Base-by-base conservation (phyloP, 2,113 vertebrate genomes). In the Onychostoma macrolepis region DNA sequence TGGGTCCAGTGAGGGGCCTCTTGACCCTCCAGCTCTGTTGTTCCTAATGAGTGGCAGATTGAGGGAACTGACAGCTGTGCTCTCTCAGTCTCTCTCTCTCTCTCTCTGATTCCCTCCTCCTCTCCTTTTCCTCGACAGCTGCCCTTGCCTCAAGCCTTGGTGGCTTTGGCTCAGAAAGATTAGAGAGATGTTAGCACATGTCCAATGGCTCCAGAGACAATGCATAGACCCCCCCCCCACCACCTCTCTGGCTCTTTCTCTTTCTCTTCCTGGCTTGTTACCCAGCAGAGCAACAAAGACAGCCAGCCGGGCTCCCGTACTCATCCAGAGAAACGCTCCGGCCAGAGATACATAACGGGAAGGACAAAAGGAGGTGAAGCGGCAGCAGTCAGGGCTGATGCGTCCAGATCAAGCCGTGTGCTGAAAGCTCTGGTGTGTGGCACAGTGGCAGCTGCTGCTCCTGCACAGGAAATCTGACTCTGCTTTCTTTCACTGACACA, bases 361-460 rank as follows among this genome's bases (percentile, higher is more conserved):
- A 26, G 72, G 85, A 83, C 53, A 61, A 53, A 84, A 53, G 67
- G 83, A 65, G 41, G 15, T n/a, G 11, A 83, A 10, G n/a, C n/a
- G 76, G 84, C 36, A 91, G 71, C 43, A 86, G 85, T 90, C 74
- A 78, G 43, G 87, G 33, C 36, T 76, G 87, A 41, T 50, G 87
- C 56, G 0, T 58, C 24, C 56, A 61, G 45, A 69, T 82, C 58
- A 85, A 36, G 79, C 38, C 61, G 89, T 84, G 90, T 78, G 87
- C 92, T 91, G 95, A 96, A 96, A 93, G 93, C 67, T 90, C 92
- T 75, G 65, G 90, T 93, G 92, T 80, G 94, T 87, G 89, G 93
- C 93, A 93, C 93, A 85, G 93, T 91, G 93, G 96, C 98, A 99
- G 98, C 97, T 99, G 98, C 96, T 97, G 93, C 93, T 96, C 92